A percentile compares a stretch with the other conserved stretches of the same genome.
Evolutionary conservation across 2,888 invertebrate species (phyloP).

Genomic region (Acanthosepion pharaonis): DNA sequence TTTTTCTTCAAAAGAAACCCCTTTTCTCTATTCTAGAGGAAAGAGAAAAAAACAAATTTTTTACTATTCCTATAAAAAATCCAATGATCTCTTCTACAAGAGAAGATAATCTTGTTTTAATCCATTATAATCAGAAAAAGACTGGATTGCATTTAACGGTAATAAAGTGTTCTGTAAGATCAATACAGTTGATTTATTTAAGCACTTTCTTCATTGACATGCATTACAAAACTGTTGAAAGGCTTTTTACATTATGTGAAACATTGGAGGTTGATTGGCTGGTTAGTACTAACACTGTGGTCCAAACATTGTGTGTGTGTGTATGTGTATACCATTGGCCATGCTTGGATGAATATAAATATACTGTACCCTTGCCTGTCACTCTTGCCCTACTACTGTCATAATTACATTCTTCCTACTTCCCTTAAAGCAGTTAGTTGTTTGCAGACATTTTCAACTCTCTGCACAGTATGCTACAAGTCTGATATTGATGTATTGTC

Average conservation of each 20-base stretch:
- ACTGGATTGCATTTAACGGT: neutral
- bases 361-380: neutral
- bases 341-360: neutral
- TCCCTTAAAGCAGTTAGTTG: neutral
- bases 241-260: neutral
- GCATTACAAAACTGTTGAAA: neutral
- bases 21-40: neutral
- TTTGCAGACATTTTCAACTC: neutral
- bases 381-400: neutral
- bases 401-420: neutral
- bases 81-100: neutral
- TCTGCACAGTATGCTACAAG: neutral
- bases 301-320: neutral
- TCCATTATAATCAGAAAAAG: neutral
- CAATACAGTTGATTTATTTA: neutral
- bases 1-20: neutral
- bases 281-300: neutral
- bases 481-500: neutral
- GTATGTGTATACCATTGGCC: neutral
- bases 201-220: neutral
- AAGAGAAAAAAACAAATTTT: neutral
- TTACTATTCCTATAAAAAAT: neutral
- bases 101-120: no score
- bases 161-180: neutral
- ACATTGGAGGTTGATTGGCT: neutral